phyloP scores from a whole-genome alignment of 2,113 vertebrate species.

The Malurus cyaneus region DNA sequence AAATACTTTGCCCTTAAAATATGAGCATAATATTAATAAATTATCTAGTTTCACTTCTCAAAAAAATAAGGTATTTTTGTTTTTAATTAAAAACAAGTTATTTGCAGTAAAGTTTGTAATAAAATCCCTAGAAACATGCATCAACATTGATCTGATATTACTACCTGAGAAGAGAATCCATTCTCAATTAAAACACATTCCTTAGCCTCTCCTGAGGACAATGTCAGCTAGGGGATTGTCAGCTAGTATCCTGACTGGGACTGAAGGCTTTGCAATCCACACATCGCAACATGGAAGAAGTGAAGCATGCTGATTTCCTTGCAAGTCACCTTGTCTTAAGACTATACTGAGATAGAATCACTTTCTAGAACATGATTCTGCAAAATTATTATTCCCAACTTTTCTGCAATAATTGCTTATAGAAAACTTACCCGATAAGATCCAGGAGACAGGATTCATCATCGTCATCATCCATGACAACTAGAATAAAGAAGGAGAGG shows the following conservation, averaged over 20 bases:
- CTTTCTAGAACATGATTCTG: background rate
- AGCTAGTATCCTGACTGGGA: accelerated
- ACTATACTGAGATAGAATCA: background rate
- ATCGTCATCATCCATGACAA: conserved; percentile 99
- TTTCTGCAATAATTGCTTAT: background rate
- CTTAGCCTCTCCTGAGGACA: background rate
- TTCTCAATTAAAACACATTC: background rate
- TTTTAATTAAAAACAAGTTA: background rate
- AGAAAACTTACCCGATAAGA: conserved; percentile 93
- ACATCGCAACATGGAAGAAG: background rate
- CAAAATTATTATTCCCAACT: background rate
- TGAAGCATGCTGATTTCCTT: background rate
- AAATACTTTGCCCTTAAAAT: background rate
- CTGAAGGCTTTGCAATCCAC: background rate
- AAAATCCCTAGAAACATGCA: background rate
- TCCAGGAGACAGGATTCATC: conserved; percentile 99
- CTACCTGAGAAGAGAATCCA: background rate
- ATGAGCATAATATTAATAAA: background rate
- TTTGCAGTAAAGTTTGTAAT: background rate
- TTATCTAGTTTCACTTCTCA: background rate
- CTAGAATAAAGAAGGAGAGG: conserved; percentile 70
- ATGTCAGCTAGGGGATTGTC: background rate
- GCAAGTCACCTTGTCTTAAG: background rate
- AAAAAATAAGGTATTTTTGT: background rate
- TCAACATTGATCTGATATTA: background rate